Base-by-base conservation (phyloP, 2,888 invertebrate species). In the Drosophila mimica region DNA sequence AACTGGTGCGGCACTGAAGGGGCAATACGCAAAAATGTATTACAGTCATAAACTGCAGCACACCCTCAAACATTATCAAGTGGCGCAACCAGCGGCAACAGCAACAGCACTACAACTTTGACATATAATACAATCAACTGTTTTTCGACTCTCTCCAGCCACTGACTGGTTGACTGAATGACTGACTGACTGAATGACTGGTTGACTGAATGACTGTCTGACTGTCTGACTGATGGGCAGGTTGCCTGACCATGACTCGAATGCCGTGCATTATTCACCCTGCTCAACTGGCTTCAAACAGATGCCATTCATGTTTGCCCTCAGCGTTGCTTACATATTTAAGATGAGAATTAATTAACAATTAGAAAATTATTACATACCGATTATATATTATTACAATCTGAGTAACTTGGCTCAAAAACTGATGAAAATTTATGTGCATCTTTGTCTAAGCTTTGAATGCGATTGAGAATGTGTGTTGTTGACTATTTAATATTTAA, bases 1-100 rank as follows among this genome's bases (percentile, higher is more conserved):
- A 20, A 25, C 11, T 59, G 17, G 17, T 6, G 49, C 30, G 53
- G 6, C 1, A 17, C 25, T 25, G 40, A 7, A 51, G 17, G 34
- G 49, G 30, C 31, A 31, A 28, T 36, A 65, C 48, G 56, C 81
- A 71, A 59, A 75, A 83, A 88, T 74, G 73, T 88, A 85, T 88
- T 75, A 81, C 68, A 51, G 71, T 61, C 88, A 85, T 85, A 86
- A 85, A 88, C 75, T 85, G 81, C 86, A 84, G 80, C 74, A 65
- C 48, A 63, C 76, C 17, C 20, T 34, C 53, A 53, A 59, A 52
- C 49, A 49, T 38, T 51, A 58, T 38, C 57, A 58, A 69, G 69
- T 69, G 69, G 52, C 15, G 2, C n/a, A 62, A 46, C 46, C 46
- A 46, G n/a, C n/a, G n/a, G n/a, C n/a, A n/a, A n/a, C n/a, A n/a